A percentile compares a stretch with the other conserved stretches of the same genome.
Evolutionary conservation across 2,113 vertebrate genomes (phyloP).

Genomic region (Triplophysa tibetana): DNA sequence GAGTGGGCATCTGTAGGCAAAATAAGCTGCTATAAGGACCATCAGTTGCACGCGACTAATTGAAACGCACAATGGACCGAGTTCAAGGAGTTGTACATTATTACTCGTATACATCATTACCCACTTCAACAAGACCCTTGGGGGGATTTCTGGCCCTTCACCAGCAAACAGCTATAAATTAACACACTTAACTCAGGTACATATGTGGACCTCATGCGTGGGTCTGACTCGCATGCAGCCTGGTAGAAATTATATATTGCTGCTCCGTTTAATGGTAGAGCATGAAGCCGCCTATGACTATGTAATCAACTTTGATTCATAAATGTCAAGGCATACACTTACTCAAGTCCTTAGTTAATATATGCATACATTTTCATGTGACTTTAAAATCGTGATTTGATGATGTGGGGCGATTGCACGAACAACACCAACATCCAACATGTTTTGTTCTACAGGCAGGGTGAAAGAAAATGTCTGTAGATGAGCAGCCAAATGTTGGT

Average conservation of each 20-base stretch:
- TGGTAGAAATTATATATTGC: background rate
- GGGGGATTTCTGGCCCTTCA: constrained; percentile 6
- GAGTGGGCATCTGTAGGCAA: too few relatives aligned
- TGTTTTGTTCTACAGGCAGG: too few relatives aligned
- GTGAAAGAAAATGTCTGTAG: too few relatives aligned
- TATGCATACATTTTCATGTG: background rate
- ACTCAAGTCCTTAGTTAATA: background rate
- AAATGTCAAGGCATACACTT: background rate
- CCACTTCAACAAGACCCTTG: constrained; percentile 2
- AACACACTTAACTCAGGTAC: constrained; percentile 22
- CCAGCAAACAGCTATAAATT: constrained; percentile 27
- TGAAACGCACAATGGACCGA: background rate
- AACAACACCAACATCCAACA: too few relatives aligned
- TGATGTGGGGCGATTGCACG: too few relatives aligned
- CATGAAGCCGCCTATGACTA: constrained; percentile 1
- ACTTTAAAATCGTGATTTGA: background rate
- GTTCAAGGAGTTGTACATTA: constrained; percentile 17
- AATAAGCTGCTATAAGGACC: too few relatives aligned
- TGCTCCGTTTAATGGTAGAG: background rate
- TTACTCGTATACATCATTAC: constrained; percentile 15
- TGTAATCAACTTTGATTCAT: constrained; percentile 26
- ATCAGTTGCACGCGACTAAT: too few relatives aligned
- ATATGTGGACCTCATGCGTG: constrained; percentile 8
- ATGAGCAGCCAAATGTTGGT: too few relatives aligned
- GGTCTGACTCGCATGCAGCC: constrained; percentile 10